phyloP scores from a whole-genome alignment of 1,140 invertebrate species.

The Drosophila virilis region DNA sequence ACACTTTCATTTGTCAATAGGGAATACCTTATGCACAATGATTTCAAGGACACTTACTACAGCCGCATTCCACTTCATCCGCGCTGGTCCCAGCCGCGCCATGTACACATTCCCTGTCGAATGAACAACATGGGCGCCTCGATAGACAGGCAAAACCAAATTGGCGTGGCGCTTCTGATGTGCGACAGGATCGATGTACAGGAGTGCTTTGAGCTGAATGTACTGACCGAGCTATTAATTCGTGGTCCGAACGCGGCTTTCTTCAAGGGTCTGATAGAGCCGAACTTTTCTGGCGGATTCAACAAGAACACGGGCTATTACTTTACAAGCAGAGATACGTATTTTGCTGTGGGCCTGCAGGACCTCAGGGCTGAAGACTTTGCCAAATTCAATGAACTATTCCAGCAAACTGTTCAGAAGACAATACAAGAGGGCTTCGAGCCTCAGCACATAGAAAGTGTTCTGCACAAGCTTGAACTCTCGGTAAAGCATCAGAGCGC shows the following conservation, averaged over 20 bases:
- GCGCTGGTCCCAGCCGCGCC: slow-evolving; percentile 88
- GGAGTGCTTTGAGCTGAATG: slow-evolving; percentile 90
- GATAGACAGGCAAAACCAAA: slow-evolving; percentile 91
- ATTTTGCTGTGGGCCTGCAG: slow-evolving; percentile 93
- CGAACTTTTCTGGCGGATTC: slow-evolving; percentile 92
- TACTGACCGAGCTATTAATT: slow-evolving; percentile 91
- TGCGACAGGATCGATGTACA: slow-evolving; percentile 91
- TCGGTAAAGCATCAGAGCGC: slow-evolving; percentile 92
- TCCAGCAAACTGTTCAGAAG: slow-evolving; percentile 89
- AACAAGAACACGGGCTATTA: slow-evolving; percentile 89
- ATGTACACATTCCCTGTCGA: slow-evolving; percentile 88
- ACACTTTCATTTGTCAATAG: slow-evolving; percentile 91
- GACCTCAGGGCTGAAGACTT: slow-evolving; percentile 91
- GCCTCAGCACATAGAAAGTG: slow-evolving; percentile 91
- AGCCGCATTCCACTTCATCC: slow-evolving; percentile 89
- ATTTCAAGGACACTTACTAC: slow-evolving; percentile 86
- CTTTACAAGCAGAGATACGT: slow-evolving; percentile 90
- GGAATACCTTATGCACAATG: slow-evolving; percentile 88
- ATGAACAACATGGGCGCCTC: slow-evolving; percentile 92
- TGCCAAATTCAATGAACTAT: slow-evolving; percentile 88
- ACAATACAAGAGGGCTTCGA: slow-evolving; percentile 91
- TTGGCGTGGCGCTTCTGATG: slow-evolving; percentile 91
- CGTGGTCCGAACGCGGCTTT: slow-evolving; percentile 95
- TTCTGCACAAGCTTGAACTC: slow-evolving; percentile 94
- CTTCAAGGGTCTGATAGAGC: slow-evolving; percentile 94